These are phyloP conservation scores for Eublepharis macularius DNA, from an alignment of 2,113 vertebrate species.

Conservation along the genomic window DNA sequence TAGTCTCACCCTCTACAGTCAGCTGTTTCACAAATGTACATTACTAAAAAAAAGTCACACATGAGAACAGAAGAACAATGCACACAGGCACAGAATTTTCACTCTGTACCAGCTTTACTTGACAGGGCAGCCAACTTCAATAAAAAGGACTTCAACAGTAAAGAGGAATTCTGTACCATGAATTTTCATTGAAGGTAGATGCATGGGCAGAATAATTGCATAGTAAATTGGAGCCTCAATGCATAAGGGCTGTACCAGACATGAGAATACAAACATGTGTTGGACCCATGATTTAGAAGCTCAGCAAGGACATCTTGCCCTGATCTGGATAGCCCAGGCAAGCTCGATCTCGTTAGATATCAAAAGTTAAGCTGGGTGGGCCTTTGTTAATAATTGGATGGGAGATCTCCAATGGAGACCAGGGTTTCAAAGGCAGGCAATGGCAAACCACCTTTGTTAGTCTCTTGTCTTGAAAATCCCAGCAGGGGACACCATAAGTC, in stretches of 20 bases:
- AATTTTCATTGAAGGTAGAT: not conserved
- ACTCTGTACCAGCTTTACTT: not conserved
- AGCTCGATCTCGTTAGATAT: no score
- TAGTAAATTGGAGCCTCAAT: not conserved
- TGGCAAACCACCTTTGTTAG: no score
- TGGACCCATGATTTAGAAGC: not conserved
- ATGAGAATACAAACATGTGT: not conserved
- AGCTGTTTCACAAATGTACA: not conserved
- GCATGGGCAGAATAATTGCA: not conserved
- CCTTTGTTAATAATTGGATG: no score
- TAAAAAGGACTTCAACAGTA: not conserved
- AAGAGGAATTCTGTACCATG: not conserved
- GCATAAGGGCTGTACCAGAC: not conserved
- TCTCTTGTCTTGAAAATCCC: no score
- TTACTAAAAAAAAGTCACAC: not conserved
- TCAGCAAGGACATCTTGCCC: not conserved
- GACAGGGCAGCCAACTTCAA: not conserved
- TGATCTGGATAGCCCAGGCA: no score
- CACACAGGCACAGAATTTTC: not conserved
- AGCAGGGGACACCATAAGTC: no score
- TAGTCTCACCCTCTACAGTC: not conserved
- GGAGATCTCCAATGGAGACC: no score
- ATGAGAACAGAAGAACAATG: not conserved
- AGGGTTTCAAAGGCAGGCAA: no score
- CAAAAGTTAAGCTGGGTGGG: no score